Conservation (phyloP, 2,888 invertebrate species). For the Catocala fraxini region DNA sequence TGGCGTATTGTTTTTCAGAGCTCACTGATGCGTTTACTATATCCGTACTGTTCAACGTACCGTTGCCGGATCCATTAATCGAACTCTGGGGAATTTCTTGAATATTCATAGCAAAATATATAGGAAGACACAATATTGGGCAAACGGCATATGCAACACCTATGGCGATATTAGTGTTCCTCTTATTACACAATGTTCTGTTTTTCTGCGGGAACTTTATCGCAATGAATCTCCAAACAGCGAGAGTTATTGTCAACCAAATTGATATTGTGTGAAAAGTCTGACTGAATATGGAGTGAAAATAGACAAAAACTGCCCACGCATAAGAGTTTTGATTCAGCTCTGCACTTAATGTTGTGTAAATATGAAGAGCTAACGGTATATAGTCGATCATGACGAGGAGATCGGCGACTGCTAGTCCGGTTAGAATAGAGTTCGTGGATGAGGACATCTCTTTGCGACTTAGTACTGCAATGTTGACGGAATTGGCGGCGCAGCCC, state of each 20-base stretch:
- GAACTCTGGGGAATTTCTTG: constrained; percentile 69
- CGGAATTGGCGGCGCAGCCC: constrained; percentile 95
- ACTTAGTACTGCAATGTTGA: constrained; percentile 96
- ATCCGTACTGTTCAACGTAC: constrained; percentile 60
- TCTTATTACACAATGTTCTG: constrained; percentile 93
- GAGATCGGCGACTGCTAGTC: constrained; percentile 96
- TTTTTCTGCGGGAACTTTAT: constrained; percentile 95
- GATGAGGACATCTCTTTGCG: constrained; percentile 96
- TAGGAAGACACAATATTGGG: constrained; percentile 94
- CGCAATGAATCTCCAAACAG: constrained; percentile 96
- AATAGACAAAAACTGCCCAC: constrained; percentile 94
- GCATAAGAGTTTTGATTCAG: constrained; percentile 88
- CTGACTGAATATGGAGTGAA: constrained; percentile 96
- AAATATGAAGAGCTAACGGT: constrained; percentile 94
- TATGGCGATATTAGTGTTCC: constrained; percentile 92
- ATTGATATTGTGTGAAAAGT: constrained; percentile 96
- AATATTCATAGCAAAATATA: constrained; percentile 93
- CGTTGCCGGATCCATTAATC: constrained; percentile 51
- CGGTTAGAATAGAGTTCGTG: constrained; percentile 97
- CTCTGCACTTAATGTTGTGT: constrained; percentile 87
- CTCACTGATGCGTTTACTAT: constrained; percentile 55
- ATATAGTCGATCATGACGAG: constrained; percentile 98
- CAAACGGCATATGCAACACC: constrained; percentile 93
- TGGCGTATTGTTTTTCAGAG: constrained; percentile 88
- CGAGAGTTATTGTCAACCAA: constrained; percentile 96